Percentiles rank a stretch among this genome's conserved stretches.
These are phyloP conservation scores for Protonemura montana DNA, from an alignment of 2,888 invertebrate species.

Conservation along the genomic window DNA sequence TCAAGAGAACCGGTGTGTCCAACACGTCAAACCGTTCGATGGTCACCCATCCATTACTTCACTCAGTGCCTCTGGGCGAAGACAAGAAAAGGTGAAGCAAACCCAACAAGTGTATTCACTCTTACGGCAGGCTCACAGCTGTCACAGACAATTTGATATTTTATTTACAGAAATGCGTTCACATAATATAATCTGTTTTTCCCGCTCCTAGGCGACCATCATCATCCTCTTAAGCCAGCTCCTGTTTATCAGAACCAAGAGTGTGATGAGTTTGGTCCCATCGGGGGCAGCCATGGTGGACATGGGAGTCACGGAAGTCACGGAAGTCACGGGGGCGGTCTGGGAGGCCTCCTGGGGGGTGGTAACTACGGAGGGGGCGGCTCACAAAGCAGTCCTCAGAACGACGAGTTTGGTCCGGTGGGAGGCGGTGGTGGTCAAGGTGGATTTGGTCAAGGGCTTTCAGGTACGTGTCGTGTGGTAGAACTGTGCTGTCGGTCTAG, in stretches of 20 bases:
- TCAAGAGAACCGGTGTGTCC: too few species aligned
- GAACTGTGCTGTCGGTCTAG: too few species aligned
- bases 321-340: not conserved
- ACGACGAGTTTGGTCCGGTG: slow-evolving; percentile 8
- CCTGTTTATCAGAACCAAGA: slow-evolving; percentile 17
- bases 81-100: too few species aligned
- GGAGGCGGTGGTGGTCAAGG: not conserved
- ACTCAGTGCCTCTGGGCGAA: too few species aligned
- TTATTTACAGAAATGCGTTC: too few species aligned
- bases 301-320: not conserved
- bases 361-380: not conserved
- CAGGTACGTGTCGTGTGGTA: not conserved
- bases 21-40: too few species aligned
- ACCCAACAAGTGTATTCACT: too few species aligned
- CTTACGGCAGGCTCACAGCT: too few species aligned
- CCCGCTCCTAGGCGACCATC: not conserved
- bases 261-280: slow-evolving; percentile 2
- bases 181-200: too few species aligned
- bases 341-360: not conserved
- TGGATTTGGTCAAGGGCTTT: not conserved
- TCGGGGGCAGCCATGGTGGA: too few species aligned
- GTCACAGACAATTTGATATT: too few species aligned
- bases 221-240: slow-evolving; percentile 9
- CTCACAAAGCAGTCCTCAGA: not conserved
- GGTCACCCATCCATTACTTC: too few species aligned